phyloP scores from a whole-genome alignment of 92 coral and sea anemone species.

The Anthopleura xanthogrammica region DNA sequence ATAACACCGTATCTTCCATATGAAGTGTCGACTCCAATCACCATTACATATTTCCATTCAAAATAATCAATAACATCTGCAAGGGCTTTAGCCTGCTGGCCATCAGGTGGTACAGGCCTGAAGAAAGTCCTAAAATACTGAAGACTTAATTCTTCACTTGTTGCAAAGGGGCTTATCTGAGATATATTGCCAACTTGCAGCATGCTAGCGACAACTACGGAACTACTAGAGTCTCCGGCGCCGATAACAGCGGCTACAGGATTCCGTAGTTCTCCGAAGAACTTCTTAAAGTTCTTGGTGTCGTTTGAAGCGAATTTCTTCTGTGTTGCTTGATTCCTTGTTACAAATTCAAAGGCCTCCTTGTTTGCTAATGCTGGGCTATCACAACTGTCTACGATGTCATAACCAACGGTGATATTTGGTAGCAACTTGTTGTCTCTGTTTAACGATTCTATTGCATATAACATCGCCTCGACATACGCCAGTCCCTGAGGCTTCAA shows the following conservation, averaged over 20 bases:
- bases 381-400: slow-evolving; percentile 67
- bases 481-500: slow-evolving; percentile 68
- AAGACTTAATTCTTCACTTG: slow-evolving; percentile 75
- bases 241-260: slow-evolving; percentile 69
- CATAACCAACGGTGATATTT: slow-evolving; percentile 70
- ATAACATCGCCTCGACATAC: slow-evolving; percentile 69
- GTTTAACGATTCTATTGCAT: slow-evolving; percentile 66
- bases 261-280: slow-evolving; percentile 29
- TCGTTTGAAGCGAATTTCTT: slow-evolving; percentile 16
- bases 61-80: slow-evolving; percentile 77
- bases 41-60: slow-evolving; percentile 77
- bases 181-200: slow-evolving; percentile 72
- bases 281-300: slow-evolving; percentile 8
- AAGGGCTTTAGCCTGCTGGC: slow-evolving; percentile 74
- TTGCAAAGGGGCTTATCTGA: slow-evolving; percentile 72
- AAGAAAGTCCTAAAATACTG: slow-evolving; percentile 65
- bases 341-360: slow-evolving; percentile 57
- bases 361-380: slow-evolving; percentile 49
- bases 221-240: slow-evolving; percentile 63
- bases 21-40: slow-evolving; percentile 71
- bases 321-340: slow-evolving; percentile 40
- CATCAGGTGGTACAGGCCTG: slow-evolving; percentile 85
- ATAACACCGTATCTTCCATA: slow-evolving; percentile 72
- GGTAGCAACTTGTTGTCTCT: slow-evolving; percentile 54
- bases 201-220: slow-evolving; percentile 70